A percentile compares a stretch with the other conserved stretches of the same genome.
Evolutionary conservation across 1,140 invertebrate species (phyloP).

Genomic region (Camponotus vicinus): DNA sequence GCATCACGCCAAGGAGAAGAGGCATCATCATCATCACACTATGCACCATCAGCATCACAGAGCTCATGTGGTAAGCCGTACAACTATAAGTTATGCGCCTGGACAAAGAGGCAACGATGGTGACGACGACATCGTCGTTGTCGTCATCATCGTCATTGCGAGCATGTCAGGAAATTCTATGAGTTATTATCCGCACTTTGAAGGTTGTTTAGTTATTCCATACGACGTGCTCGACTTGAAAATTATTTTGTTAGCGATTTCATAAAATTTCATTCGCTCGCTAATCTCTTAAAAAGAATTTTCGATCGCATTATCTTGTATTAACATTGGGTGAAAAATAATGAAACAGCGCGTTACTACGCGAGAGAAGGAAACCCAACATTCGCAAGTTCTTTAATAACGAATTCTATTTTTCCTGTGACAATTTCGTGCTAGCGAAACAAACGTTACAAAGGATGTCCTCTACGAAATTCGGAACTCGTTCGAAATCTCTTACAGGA

Average conservation of each 20-base stretch:
- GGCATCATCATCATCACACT: constrained; percentile 83
- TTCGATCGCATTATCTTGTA: neutral
- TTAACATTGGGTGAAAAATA: neutral
- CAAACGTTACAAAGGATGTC: neutral
- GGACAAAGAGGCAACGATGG: constrained; percentile 5
- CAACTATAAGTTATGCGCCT: neutral
- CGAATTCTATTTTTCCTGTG: constrained; percentile 22
- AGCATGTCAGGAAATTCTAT: neutral
- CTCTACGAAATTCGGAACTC: constrained; percentile 6
- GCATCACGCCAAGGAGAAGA: constrained; percentile 82
- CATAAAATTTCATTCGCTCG: neutral
- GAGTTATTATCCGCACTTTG: neutral
- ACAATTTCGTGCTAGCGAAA: neutral
- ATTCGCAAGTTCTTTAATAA: constrained; percentile 16
- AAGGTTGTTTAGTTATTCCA: neutral
- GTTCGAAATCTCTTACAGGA: constrained; percentile 19
- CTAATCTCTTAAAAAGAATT: neutral
- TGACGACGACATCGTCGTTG: neutral
- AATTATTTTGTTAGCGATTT: neutral
- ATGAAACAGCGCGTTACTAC: neutral
- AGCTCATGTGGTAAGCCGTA: constrained; percentile 82
- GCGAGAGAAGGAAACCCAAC: neutral
- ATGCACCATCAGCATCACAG: constrained; percentile 84
- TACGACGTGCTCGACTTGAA: neutral
- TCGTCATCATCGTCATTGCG: neutral